Base-by-base conservation (phyloP, 2,888 invertebrate species). In the Coelopa pilipes region DNA sequence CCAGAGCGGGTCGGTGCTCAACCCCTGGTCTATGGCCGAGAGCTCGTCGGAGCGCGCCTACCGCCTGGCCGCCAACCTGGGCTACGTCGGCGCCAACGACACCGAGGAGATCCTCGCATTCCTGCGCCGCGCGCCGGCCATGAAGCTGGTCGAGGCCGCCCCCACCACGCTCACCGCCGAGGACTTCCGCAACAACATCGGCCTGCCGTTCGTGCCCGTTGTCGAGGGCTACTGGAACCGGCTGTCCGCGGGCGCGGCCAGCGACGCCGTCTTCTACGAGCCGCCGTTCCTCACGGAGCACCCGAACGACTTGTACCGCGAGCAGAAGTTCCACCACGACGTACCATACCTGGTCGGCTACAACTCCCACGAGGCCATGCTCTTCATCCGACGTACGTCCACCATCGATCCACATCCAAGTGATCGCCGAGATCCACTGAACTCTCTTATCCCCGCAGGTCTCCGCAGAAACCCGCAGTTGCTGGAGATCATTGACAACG, bases 301-400 rank as follows among this genome's bases (percentile, higher is more conserved):
- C 11, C 92, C 92, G 0, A 80, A 83, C 15, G 87, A 88, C 0
- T 81, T 88, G 47, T 84, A 91, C 57, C 76, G 88, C 47, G 78
- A 80, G 76, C 83, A 86, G 66, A 82, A 82, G 0, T 90, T 90
- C 19, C 88, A 89, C n/a, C 88, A 89, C 24, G 89, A 90, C 71
- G 90, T 92, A 15, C 92, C 92, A 0, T 89, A 91, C 79, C 89
- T 92, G 77, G 90, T 90, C 0, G 92, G 92, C 0, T 90, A 90
- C 80, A 92, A 92, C 75, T 90, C 91, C 0, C 90, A 92, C 77
- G 92, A 92, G 79, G 92, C 92, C n/a, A 89, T 91, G 81, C 88
- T 91, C 49, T 88, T 91, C n/a, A 89, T 91, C 70, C 85, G 90
- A 88, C 88, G 91, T 91, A 76, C 75, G 82, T 81, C 12, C 4